Evolutionary conservation across 2,888 invertebrate genomes (phyloP).

Genomic region (Lissocephala sabroskyi): DNA sequence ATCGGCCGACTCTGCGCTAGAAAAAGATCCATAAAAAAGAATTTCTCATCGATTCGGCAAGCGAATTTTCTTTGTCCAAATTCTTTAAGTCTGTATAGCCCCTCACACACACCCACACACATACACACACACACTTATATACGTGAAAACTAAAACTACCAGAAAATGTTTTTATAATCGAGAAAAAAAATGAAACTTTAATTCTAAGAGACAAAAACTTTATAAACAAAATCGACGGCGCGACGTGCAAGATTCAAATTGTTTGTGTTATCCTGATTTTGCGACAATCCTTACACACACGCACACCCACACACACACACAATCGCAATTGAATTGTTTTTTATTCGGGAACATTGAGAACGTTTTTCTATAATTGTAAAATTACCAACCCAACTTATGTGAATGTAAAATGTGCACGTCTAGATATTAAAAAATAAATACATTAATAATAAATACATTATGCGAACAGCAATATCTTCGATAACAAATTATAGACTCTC

Average conservation of each 20-base stretch:
- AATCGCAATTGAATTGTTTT: constrained; percentile 21
- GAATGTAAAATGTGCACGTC: constrained; percentile 64
- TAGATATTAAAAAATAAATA: too few species aligned
- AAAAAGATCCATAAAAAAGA: neutral
- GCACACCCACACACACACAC: neutral
- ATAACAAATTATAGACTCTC: too few species aligned
- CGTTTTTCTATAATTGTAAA: constrained; percentile 34
- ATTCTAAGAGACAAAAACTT: constrained; percentile 10
- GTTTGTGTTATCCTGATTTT: neutral
- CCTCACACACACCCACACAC: constrained; percentile 18
- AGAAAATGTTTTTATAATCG: constrained; percentile 31
- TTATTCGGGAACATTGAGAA: constrained; percentile 60
- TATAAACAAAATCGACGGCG: constrained; percentile 10
- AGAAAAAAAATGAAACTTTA: constrained; percentile 9
- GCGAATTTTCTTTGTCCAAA: constrained; percentile 24
- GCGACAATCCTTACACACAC: constrained; percentile 2
- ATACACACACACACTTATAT: neutral
- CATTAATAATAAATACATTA: too few species aligned
- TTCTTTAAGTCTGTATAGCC: constrained; percentile 16
- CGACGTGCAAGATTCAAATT: too few species aligned
- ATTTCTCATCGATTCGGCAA: constrained; percentile 26
- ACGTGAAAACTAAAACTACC: neutral
- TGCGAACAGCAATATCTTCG: too few species aligned
- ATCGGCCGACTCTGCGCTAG: too few species aligned
- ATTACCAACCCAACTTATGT: constrained; percentile 30